Evolutionary conservation across 2,888 invertebrate genomes (phyloP), one percentile per base, ranked within the genome.

Genomic region (Macrophya annulata): DNA sequence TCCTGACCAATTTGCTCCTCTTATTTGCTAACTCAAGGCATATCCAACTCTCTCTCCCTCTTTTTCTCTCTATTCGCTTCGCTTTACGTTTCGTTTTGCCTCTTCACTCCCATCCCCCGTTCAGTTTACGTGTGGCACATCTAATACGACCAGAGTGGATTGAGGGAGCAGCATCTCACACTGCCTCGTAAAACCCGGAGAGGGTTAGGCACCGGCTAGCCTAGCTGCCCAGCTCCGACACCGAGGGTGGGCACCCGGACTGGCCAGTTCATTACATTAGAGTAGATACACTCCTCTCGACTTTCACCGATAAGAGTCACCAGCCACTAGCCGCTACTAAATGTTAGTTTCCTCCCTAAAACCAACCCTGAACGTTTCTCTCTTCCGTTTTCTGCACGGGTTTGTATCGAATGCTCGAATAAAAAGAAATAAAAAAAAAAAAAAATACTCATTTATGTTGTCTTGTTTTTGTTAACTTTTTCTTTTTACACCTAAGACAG

Each of bases 211-310:
- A 59, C 31, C 15, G 43, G 62, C 81, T 81, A 25, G 68, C 9
- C 83, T 48, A 9, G 83, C 43, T 21, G 68, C 31, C 68, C n/a
- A 10, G 51, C n/a, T 15, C 40, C 45, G 83, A 68, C 21, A 43
- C 68, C 17, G 68, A 48, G 68, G 83, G 51, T 65, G 68, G 48
- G 83, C 21, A 21, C 45, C 10, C 15, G 31, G 83, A 68, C 40
- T 21, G 48, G 65, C 48, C 40, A 65, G 83, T 85, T 85, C 85
- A 85, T 85, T 85, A 85, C 85, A 85, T 85, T 85, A 85, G 76
- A 84, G 84, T 59, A 81, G 81, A 51, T 81, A 65, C 83, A 65
- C 68, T 68, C 68, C 65, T 82, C 83, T 71, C 71, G 79, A 83
- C 77, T 83, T 85, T 4, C 40, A 85, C 55, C 83, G 84, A 85